Evolutionary conservation across 2,797 vertebrate genomes (phyloP).

Genomic region (Acrossocheilus wenchowensis): DNA sequence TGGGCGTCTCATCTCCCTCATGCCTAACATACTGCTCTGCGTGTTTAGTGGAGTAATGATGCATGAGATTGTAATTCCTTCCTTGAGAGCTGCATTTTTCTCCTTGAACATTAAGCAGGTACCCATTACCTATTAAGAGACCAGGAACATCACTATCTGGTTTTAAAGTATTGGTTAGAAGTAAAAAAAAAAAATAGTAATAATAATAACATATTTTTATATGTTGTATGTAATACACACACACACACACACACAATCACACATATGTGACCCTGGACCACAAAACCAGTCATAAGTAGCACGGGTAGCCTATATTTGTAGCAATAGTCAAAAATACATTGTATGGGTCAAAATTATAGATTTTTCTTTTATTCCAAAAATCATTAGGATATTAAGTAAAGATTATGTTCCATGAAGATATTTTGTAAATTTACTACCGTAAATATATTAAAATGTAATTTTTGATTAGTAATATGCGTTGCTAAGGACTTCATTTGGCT

Average conservation of each 20-base stretch:
- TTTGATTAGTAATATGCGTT: background rate
- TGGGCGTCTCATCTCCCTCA: background rate
- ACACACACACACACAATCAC: too few relatives aligned
- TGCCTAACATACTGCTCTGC: background rate
- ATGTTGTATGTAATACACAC: too few relatives aligned
- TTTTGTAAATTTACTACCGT: background rate
- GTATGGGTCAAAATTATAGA: background rate
- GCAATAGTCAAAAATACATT: too few relatives aligned
- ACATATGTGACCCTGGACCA: too few relatives aligned
- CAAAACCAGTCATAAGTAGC: too few relatives aligned
- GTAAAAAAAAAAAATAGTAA: background rate
- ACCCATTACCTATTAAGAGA: background rate
- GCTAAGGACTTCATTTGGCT: background rate
- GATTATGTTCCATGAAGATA: background rate
- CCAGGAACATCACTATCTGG: background rate
- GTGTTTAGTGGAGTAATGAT: slow-evolving; percentile 23
- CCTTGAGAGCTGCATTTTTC: background rate
- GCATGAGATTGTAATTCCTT: slow-evolving; percentile 27
- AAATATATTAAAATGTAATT: too few relatives aligned
- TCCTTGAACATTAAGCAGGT: slow-evolving; percentile 8
- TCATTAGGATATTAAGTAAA: background rate
- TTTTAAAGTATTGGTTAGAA: background rate
- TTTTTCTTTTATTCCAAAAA: background rate
- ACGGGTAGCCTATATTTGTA: background rate
- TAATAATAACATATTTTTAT: background rate